These are phyloP conservation scores for Drosophila novamexicana DNA, from an alignment of 1,140 invertebrate species.

Conservation along the genomic window DNA sequence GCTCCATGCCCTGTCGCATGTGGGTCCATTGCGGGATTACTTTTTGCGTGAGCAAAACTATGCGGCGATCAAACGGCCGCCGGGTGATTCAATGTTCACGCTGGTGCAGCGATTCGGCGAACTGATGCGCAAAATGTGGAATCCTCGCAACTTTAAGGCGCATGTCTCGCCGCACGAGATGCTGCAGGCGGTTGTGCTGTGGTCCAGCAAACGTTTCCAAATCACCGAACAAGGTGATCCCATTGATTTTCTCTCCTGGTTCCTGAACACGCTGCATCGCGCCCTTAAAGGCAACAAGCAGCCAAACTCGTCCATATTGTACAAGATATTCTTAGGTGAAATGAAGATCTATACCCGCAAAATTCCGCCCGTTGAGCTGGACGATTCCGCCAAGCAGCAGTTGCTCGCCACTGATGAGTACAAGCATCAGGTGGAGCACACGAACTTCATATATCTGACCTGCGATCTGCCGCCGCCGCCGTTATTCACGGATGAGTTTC, in stretches of 20 bases:
- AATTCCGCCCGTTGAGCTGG: slow-evolving; percentile 96
- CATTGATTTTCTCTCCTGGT: slow-evolving; percentile 98
- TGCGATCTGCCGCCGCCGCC: slow-evolving; percentile 98
- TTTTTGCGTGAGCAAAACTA: slow-evolving; percentile 98
- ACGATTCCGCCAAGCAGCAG: slow-evolving; percentile 93
- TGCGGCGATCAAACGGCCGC: slow-evolving; percentile 93
- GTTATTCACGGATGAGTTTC: slow-evolving; percentile 97
- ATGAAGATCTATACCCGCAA: slow-evolving; percentile 98
- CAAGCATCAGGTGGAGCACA: slow-evolving; percentile 93
- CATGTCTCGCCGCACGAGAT: slow-evolving; percentile 99
- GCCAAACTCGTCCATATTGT: slow-evolving; percentile 94
- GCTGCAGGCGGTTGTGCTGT: slow-evolving; percentile 99
- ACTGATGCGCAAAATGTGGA: slow-evolving; percentile 99
- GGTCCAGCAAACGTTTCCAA: slow-evolving; percentile 99
- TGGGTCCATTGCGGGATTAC: slow-evolving; percentile 96
- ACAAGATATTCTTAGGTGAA: slow-evolving; percentile 97
- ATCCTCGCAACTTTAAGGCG: slow-evolving; percentile 99
- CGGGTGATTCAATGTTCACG: slow-evolving; percentile 96
- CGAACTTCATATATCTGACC: slow-evolving; percentile 97
- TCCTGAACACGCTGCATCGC: slow-evolving; percentile 96
- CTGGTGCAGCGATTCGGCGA: slow-evolving; percentile 98
- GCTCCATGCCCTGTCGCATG: slow-evolving; percentile 97
- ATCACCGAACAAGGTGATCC: slow-evolving; percentile 99
- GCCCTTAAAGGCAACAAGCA: slow-evolving; percentile 95
- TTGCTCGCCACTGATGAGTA: slow-evolving; percentile 94